Evolutionary conservation across 2,888 invertebrate genomes (phyloP), one percentile per base, ranked within the genome.

Genomic region (Physocephala rufipes): DNA sequence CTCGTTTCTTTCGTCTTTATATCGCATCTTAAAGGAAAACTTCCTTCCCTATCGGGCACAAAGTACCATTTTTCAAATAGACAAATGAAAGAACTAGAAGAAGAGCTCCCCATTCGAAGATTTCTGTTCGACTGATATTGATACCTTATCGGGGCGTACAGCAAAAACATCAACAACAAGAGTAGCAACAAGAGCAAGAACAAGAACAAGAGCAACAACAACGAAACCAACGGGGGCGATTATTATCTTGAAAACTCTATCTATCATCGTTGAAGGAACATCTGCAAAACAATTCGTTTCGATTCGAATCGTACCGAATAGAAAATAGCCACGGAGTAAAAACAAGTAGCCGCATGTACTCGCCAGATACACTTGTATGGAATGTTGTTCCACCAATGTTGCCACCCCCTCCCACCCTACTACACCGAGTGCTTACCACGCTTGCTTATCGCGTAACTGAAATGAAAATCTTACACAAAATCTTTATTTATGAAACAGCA

Each of bases 11-110:
- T 36, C 36, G 36, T 36, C 36, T 36, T 36, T 9, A 7, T 36
- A 4, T 36, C 9, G 4, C 36, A n/a, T 36, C 36, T 36, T 36
- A 9, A 36, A 36, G 36, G 9, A 9, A 9, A 4, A 9, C 36
- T 36, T 4, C 36, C 9, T 4, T 9, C 36, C 9, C 36, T 36
- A 36, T 36, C 36, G 9, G 4, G 26, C 24, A 63, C 47, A 24
- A 63, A 45, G 45, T 47, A 47, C 47, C 63, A 63, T 63, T 47
- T 63, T 63, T 63, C 63, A 63, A 63, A 45, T 45, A 26, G 26
- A 36, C 36, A 7, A 36, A n/a, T n/a, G 5, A 36, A 36, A 36
- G 5, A 36, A 36, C 5, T 36, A 65, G 49, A 51, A 65, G 55
- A 66, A 66, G 36, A 66, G 36, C 55, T 55, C 55, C 36, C n/a